These are phyloP conservation scores for Parnassius mnemosyne DNA, from an alignment of 2,888 invertebrate species.

Conservation along the genomic window DNA sequence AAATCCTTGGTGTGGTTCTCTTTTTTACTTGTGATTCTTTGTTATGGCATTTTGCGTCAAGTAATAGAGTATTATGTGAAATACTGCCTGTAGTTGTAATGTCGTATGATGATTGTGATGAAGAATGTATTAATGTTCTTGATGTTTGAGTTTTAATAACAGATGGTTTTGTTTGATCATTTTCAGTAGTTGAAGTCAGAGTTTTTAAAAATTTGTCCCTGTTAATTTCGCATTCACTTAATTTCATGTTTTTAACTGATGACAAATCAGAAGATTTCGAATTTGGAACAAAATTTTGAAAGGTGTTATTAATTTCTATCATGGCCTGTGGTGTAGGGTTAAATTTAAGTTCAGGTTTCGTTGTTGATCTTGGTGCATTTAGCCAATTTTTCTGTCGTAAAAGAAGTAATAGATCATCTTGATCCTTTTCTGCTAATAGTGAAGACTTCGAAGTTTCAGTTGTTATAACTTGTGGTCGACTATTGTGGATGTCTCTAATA, in stretches of 20 bases:
- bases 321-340: slow-evolving; percentile 2
- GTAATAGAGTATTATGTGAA: slow-evolving; percentile 4
- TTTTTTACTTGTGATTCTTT: slow-evolving; percentile 6
- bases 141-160: slow-evolving; percentile 8
- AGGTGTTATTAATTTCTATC: slow-evolving; percentile 1
- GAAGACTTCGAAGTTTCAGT: slow-evolving; percentile 16
- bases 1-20: slow-evolving; percentile 3
- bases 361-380: slow-evolving; percentile 30
- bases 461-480: background rate
- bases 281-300: background rate
- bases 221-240: background rate
- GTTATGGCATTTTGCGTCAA: slow-evolving; percentile 22
- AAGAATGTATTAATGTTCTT: slow-evolving; percentile 17
- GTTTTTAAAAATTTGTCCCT: background rate
- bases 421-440: slow-evolving; percentile 52
- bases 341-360: slow-evolving; percentile 13
- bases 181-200: background rate
- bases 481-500: background rate
- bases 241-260: background rate
- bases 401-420: slow-evolving; percentile 52
- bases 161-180: slow-evolving; percentile 1
- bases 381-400: slow-evolving; percentile 54
- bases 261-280: slow-evolving; percentile 2
- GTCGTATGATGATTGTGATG: slow-evolving; percentile 1
- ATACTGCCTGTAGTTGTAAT: slow-evolving; percentile 20